Evolutionary conservation across 2,888 invertebrate genomes (phyloP), one percentile per base, ranked within the genome.

Genomic region (Onchidella celtica): DNA sequence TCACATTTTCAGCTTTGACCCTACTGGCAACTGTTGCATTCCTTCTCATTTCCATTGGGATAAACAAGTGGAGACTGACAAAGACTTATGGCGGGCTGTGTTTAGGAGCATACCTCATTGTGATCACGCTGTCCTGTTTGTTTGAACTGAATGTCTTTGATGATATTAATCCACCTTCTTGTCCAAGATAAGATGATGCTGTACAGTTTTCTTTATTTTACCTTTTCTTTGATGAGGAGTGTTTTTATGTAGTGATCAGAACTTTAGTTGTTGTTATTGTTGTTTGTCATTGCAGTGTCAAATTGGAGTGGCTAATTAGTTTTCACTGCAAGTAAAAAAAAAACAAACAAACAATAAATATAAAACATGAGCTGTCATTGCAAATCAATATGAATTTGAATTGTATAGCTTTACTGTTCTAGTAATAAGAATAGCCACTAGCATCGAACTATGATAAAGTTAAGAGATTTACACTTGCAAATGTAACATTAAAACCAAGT

Each of bases 101-200:
- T 27, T 90, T 96, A 1, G 57, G 94, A 0, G 94, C 96, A 11
- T 98, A 98, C 90, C 86, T 94, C 0, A 90, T 95, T 3, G 97
- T 97, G 88, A 95, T 97, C 3, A 95, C 95, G 0, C 94, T 97
- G 76, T 96, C 97, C 3, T 95, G 97, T 83, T 93, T 97, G 34
- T 95, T 96, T 76, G 97, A 97, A 93, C 95, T 96, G 92, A 96
- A 96, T 86, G 97, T 97, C 86, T 97, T 98, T 95, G 97, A 97
- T 95, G 96, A 96, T 89, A 97, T 97, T 89, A 97, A 97, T 94
- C 95, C 96, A 88, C 97, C 97, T 88, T 96, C 97, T 84, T 97
- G 97, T 82, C 83, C 88, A 0, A 85, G 87, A 79, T 81, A 72
- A 81, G 9, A 55, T 4, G 27, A 32, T 66, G 32, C 17, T 29